phyloP scores from a whole-genome alignment of 2,113 vertebrate species.

The Pseudonaja textilis region DNA sequence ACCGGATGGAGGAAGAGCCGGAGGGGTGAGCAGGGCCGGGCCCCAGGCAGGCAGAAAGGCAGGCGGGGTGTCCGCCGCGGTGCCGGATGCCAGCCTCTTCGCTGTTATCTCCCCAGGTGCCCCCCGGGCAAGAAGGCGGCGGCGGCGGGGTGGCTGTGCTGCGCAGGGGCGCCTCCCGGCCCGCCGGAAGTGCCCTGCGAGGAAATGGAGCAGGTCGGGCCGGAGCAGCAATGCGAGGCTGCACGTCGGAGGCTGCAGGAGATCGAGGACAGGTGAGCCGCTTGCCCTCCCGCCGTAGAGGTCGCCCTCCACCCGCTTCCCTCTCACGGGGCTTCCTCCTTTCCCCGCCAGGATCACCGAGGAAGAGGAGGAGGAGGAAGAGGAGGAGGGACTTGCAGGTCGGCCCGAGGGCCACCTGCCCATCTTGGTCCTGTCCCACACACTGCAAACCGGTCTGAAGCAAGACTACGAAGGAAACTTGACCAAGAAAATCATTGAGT shows the following conservation, averaged over 20 bases:
- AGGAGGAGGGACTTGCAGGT: not conserved
- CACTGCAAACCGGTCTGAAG: conserved; percentile 76
- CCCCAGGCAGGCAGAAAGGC: not conserved
- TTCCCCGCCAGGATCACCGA: conserved; percentile 73
- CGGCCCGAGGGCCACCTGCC: conserved; percentile 70
- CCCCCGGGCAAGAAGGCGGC: not conserved
- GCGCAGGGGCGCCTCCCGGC: conserved; percentile 42
- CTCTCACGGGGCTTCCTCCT: conserved; percentile 37
- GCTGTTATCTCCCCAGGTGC: not conserved
- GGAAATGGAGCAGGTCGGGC: conserved; percentile 76
- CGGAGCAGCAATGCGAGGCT: conserved; percentile 73
- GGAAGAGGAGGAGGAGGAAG: conserved; percentile 59
- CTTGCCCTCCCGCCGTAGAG: not conserved
- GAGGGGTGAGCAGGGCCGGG: conserved; percentile 65
- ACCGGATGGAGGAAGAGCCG: conserved; percentile 67
- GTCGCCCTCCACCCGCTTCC: not conserved
- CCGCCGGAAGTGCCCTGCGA: conserved; percentile 70
- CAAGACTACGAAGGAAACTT: conserved; percentile 74
- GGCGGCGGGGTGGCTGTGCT: not conserved
- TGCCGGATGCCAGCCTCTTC: not conserved
- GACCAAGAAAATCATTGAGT: conserved; percentile 80
- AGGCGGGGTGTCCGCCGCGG: not conserved
- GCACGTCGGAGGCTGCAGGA: conserved; percentile 75
- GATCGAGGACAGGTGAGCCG: conserved; percentile 75
- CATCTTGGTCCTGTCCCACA: conserved; percentile 76